Evolutionary conservation across 2,113 vertebrate species (phyloP), one percentile per base, ranked within the genome.

Genomic region (Isurus oxyrinchus): DNA sequence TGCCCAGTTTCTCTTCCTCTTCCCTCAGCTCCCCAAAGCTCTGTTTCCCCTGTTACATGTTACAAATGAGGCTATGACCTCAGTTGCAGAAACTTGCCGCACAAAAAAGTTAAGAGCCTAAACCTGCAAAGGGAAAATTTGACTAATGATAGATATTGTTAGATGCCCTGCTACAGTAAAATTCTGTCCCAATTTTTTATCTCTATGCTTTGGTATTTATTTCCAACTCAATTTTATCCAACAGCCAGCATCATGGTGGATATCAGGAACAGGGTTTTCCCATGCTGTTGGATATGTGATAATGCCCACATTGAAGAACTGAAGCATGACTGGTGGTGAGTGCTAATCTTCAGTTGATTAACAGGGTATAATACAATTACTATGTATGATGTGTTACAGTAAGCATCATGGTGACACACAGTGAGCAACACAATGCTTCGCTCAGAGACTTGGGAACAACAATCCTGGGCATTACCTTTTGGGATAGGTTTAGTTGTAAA

Each of bases 401-500:
- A 94, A 66, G n/a, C 66, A 63, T n/a, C 35, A 40, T 94, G 90
- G 59, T 93, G 59, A 16, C 35, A 40, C n/a, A 63, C 14, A 23
- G n/a, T 63, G 16, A 23, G 7, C n/a, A 19, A 94, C 19, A n/a
- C 59, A 94, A n/a, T n/a, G 61, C 21, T n/a, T 91, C 55, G 40
- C 87, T 31, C 14, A 90, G 53, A 31, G 87, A 57, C 87, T 57
- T 27, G 55, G 91, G 40, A 67, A 94, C 59, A 94, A 94, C 35
- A 66, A 44, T 44, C 55, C 91, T 53, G 40, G 59, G 90, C 90
- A 94, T 94, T 94, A 61, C 59, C 57, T 61, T 94, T 63, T 94
- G 90, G 90, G 66, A 25, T 95, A 69, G 44, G n/a, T 67, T 95
- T 72, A 69, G 66, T 53, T 72, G n/a, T 72, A 95, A 72, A 69